Base-by-base conservation (phyloP, 2,888 invertebrate genomes). In the Lasioglossum lativentre region DNA sequence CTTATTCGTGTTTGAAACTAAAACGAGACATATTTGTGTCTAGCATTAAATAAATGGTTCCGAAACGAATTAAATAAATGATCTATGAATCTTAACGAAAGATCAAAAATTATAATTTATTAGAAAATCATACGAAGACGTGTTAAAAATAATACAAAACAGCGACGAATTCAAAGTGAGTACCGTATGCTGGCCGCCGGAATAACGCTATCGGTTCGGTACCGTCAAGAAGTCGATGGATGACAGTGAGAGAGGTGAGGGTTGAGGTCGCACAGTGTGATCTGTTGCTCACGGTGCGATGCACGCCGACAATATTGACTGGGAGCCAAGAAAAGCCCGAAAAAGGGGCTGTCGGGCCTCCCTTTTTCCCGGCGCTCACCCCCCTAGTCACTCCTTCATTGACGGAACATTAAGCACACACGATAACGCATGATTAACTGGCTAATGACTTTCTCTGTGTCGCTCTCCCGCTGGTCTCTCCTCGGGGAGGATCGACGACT, bases 371-470 rank as follows among this genome's bases (percentile, higher is more conserved):
- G 81, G 82, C 42, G 90, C 92, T 93, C 93, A 92, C 93, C 92
- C 94, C 93, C 56, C 92, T 89, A 90, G 92, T 94, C 93, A 92
- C 93, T 94, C 93, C 93, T 94, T 93, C 94, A 92, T 94, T 93
- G 95, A 95, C 94, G 95, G 93, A 95, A 95, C 95, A 95, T 95
- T 95, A 94, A 93, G 92, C 95, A 93, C 94, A 93, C 94, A 94
- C 94, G 94, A 94, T 94, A 94, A 94, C 94, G 94, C 95, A 94
- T 94, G 95, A 95, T 95, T 95, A 95, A 95, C 93, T 91, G 91
- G 92, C 94, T 95, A 95, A 95, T 95, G 95, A 95, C 94, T 94
- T 92, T 87, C 83, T 82, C 86, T 72, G 74, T 75, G 80, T 52
- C 82, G 83, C 78, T 82, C 86, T 83, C 78, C 81, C 86, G 76